Conservation (phyloP, 2,113 vertebrate species). For the Pelvicachromis taeniatus region DNA sequence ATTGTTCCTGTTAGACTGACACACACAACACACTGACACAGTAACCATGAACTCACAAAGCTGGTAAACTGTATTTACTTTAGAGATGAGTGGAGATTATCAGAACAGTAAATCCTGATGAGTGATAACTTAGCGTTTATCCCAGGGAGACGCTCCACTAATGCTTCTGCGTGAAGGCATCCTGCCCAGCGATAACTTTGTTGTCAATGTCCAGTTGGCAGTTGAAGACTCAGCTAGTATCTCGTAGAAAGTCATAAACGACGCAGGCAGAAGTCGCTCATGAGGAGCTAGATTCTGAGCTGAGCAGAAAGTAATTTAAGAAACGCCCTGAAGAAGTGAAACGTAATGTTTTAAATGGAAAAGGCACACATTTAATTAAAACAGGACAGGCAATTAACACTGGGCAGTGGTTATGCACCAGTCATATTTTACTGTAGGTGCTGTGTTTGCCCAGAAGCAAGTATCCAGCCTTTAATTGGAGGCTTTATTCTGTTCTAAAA, state of each 20-base stretch:
- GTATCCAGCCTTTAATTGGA: not conserved
- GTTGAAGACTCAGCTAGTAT: not conserved
- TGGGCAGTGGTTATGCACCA: not conserved
- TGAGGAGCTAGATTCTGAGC: not conserved
- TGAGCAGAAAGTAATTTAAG: not conserved
- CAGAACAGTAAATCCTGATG: not conserved
- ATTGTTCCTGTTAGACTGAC: not conserved
- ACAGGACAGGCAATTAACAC: not conserved
- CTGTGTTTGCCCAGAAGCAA: not conserved
- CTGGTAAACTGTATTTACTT: not conserved
- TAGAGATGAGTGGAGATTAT: not conserved
- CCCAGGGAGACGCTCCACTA: not conserved
- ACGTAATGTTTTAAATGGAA: not conserved
- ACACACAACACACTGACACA: not conserved
- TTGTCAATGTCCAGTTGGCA: not conserved
- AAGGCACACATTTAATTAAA: not conserved
- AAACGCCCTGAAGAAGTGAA: not conserved
- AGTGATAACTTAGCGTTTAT: not conserved
- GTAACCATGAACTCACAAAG: not conserved
- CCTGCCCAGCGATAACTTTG: not conserved
- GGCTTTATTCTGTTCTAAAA: not conserved
- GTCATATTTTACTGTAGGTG: not conserved
- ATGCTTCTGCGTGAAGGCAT: not conserved
- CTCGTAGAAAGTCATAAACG: not conserved
- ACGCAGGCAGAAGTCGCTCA: not conserved